Evolutionary conservation across 1,140 invertebrate genomes (phyloP).

Genomic region (Zelostemma sp.): DNA sequence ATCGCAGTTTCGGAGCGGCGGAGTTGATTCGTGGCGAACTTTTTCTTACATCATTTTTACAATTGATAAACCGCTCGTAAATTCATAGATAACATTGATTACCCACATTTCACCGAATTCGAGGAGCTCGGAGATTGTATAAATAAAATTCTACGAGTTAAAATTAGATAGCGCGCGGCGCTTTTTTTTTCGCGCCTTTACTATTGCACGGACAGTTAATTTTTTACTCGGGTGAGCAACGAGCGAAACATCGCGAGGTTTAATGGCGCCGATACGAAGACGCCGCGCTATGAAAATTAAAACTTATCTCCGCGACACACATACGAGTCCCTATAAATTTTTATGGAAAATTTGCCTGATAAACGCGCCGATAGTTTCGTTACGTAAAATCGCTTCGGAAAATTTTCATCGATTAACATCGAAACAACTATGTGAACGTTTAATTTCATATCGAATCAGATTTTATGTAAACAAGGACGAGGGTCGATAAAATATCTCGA

Average conservation of each 20-base stretch:
- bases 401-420: too few relatives aligned
- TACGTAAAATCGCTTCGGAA: background rate
- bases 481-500: too few relatives aligned
- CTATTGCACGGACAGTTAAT: too few relatives aligned
- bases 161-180: background rate
- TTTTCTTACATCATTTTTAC: background rate
- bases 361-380: background rate
- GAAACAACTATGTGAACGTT: too few relatives aligned
- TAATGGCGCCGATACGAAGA: background rate
- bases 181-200: too few relatives aligned
- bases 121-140: background rate
- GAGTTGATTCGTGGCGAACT: too few relatives aligned
- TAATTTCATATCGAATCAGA: too few relatives aligned
- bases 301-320: background rate
- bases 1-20: too few relatives aligned
- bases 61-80: background rate
- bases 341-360: background rate
- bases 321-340: background rate
- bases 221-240: too few relatives aligned
- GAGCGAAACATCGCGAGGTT: background rate
- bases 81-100: background rate
- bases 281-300: background rate
- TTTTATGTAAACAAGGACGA: too few relatives aligned
- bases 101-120: background rate
- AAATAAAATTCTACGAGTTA: background rate